Evolutionary conservation across 1,140 invertebrate species (phyloP).

Genomic region (Bombyx mori): DNA sequence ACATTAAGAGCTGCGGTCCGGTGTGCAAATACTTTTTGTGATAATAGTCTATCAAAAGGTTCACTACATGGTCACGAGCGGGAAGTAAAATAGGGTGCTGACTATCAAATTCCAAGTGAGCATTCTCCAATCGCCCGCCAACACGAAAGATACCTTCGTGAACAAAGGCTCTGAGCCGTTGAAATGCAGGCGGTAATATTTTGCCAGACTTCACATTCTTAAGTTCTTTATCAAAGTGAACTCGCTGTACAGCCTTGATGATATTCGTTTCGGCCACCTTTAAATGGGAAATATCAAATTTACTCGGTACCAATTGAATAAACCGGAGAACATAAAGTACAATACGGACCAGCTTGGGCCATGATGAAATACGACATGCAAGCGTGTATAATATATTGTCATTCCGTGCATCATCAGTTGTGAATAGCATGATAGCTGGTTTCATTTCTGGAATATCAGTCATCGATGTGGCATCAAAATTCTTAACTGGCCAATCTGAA

Average conservation of each 20-base stretch:
- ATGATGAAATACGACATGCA: not conserved
- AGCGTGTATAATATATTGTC: not conserved
- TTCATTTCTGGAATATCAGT: not conserved
- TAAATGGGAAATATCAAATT: not conserved
- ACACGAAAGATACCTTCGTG: too few species aligned
- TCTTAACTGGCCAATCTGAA: constrained; percentile 1
- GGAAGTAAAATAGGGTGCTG: too few species aligned
- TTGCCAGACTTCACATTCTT: not conserved
- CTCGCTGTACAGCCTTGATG: not conserved
- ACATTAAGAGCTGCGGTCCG: constrained; percentile 21
- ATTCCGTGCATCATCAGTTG: not conserved
- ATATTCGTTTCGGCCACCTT: not conserved
- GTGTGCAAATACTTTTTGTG: constrained; percentile 30
- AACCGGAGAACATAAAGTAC: constrained; percentile 2
- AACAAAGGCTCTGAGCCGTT: too few species aligned
- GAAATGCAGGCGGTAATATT: not conserved
- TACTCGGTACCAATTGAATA: not conserved
- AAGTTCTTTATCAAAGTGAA: constrained; percentile 1
- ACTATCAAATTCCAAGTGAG: too few species aligned
- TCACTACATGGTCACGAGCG: too few species aligned
- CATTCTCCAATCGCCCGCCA: too few species aligned
- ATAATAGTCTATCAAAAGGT: constrained; percentile 1
- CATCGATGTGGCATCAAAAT: not conserved
- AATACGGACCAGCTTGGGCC: not conserved
- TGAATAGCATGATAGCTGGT: not conserved